A percentile compares a stretch with the other conserved stretches of the same genome.
These are phyloP conservation scores for Myotis lucifugus DNA, from an alignment of 2,113 vertebrate species.

Conservation along the genomic window DNA sequence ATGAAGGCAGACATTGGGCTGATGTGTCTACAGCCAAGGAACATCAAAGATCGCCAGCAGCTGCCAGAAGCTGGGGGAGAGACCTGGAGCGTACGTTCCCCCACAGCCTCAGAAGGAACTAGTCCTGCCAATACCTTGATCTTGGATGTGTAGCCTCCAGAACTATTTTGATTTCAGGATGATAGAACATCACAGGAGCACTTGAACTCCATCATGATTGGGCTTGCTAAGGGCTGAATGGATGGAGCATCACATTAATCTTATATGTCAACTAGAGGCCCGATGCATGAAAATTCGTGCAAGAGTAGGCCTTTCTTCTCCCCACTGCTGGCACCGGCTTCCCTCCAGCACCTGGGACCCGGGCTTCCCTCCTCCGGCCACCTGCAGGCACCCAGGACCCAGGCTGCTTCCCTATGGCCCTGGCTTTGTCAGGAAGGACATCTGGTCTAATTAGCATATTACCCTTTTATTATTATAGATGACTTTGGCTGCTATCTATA, in stretches of 20 bases:
- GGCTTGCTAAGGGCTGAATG: neutral
- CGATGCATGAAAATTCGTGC: too few species aligned
- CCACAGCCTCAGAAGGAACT: neutral
- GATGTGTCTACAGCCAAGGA: neutral
- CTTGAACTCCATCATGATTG: neutral
- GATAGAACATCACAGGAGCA: too few species aligned
- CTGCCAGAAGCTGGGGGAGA: fast-evolving
- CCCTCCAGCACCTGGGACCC: too few species aligned
- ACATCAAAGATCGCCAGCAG: neutral
- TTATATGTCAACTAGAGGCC: neutral
- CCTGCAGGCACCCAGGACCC: too few species aligned
- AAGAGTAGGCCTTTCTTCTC: too few species aligned
- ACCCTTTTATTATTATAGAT: too few species aligned
- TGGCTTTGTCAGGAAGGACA: too few species aligned
- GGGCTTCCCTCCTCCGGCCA: too few species aligned
- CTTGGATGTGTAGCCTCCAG: neutral
- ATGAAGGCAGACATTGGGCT: neutral
- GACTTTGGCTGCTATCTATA: neutral
- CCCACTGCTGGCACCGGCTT: too few species aligned
- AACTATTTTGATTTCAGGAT: neutral
- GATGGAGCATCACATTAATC: too few species aligned
- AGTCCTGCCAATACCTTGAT: neutral
- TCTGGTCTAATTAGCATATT: too few species aligned
- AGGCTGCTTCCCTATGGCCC: too few species aligned
- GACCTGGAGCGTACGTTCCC: neutral